Evolutionary conservation across 2,113 vertebrate species (phyloP), one percentile per base, ranked within the genome.

Genomic region (Tichodroma muraria): DNA sequence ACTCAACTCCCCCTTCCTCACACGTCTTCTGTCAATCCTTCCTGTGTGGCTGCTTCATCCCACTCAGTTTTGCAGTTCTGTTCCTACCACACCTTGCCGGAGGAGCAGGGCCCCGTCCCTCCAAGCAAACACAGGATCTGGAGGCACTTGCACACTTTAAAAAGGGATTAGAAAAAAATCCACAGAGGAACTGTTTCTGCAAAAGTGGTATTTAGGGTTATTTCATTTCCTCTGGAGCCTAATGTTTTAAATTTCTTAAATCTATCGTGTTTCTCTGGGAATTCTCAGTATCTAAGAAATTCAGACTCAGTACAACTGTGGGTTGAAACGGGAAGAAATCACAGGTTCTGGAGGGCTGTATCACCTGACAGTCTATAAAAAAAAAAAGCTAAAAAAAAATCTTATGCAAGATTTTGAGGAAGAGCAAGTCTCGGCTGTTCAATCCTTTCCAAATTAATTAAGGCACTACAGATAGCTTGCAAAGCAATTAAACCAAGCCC

Each of bases 171-270:
- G 15, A 10, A 88, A 31, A 56, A 65, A 73, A 44, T 15, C 21
- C 42, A 56, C 0, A 1, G 17, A 76, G 18, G n/a, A 89, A 40
- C 3, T 83, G 42, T 57, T 53, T 19, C 56, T 52, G 14, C 9
- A 61, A 33, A 89, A 13, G 44, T 42, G 45, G 3, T 23, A 28
- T 17, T 68, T 45, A 40, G 23, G 22, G 27, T 47, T 88, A 94
- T 73, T 94, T 96, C 22, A 69, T 92, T 94, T 96, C 92, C 92
- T 94, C 83, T 81, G 44, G 37, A 59, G 63, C 27, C 64, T 64
- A 33, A 22, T 73, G 63, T 5, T 42, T 79, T 64, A 73, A 88
- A 82, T 91, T 85, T 93, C 86, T 97, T 88, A 89, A 94, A 96
- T 87, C 56, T 57, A 17, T 11, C 53, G 21, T 2, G 50, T 71